Evolutionary conservation across 2,888 invertebrate genomes (phyloP).

Genomic region (Lathronympha strigana): DNA sequence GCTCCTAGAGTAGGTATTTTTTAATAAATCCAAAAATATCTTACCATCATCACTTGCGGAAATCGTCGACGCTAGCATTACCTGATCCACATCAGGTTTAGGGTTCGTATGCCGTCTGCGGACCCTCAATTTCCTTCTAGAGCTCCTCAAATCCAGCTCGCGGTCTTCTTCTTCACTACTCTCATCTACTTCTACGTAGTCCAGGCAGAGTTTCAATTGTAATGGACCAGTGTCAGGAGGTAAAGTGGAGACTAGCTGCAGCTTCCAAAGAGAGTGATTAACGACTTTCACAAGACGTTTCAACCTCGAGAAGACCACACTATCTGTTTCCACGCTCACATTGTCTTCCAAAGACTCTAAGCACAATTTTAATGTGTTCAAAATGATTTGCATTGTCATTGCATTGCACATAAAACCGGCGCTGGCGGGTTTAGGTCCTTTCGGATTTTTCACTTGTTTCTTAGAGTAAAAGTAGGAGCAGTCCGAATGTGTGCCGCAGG

Average conservation of each 20-base stretch:
- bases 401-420: constrained; percentile 85
- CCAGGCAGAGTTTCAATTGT: constrained; percentile 70
- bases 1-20: too few relatives aligned
- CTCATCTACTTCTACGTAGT: constrained; percentile 76
- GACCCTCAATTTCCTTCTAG: constrained; percentile 71
- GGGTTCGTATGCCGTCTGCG: constrained; percentile 65
- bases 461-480: constrained; percentile 80
- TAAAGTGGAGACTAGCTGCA: constrained; percentile 86
- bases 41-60: constrained; percentile 70
- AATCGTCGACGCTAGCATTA: constrained; percentile 70
- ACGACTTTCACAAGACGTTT: constrained; percentile 78
- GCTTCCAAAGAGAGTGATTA: constrained; percentile 88
- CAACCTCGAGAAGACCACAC: constrained; percentile 55
- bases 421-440: constrained; percentile 58
- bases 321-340: constrained; percentile 57
- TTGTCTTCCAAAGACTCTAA: constrained; percentile 77
- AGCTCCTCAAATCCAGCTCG: constrained; percentile 62
- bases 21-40: constrained; percentile 41
- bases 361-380: constrained; percentile 83
- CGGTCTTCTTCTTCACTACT: constrained; percentile 79
- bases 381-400: constrained; percentile 83
- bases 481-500: constrained; percentile 77
- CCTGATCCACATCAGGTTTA: constrained; percentile 69
- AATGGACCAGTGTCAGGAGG: constrained; percentile 77
- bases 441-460: constrained; percentile 62